phyloP scores from a whole-genome alignment of 2,797 vertebrate genomes.

The Glossophaga mutica region DNA sequence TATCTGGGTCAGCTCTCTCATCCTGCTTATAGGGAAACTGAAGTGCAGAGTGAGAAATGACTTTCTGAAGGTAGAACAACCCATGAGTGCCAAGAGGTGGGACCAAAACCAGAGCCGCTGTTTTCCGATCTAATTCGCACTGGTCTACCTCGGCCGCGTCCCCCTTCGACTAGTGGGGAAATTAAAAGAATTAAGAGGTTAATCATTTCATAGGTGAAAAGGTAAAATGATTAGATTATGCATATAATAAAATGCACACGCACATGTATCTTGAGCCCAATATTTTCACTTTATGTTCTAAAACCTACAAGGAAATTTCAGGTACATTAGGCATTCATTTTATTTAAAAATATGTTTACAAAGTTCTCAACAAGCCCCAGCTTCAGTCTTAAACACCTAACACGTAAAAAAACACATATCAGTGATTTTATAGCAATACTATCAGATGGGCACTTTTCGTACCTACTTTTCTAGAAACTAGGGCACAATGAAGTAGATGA shows the following conservation, averaged over 20 bases:
- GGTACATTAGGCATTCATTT: not conserved
- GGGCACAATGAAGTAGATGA: not conserved
- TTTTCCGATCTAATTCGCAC: not conserved
- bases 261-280: not conserved
- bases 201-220: not conserved
- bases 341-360: not conserved
- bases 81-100: not conserved
- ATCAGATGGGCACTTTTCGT: not conserved
- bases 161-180: not conserved
- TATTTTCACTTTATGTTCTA: not conserved
- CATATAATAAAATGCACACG: not conserved
- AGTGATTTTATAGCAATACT: not conserved
- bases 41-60: not conserved
- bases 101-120: not conserved
- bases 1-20: not conserved
- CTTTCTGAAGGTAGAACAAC: conserved; percentile 29
- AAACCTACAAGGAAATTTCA: not conserved
- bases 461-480: not conserved
- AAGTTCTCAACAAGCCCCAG: not conserved
- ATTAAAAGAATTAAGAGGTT: not conserved
- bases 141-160: rapidly evolving
- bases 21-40: conserved; percentile 1
- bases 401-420: too few species aligned
- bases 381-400: not conserved
- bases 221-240: not conserved